Evolutionary conservation across 2,797 vertebrate species (phyloP).

Genomic region (Aulostomus chinensis): DNA sequence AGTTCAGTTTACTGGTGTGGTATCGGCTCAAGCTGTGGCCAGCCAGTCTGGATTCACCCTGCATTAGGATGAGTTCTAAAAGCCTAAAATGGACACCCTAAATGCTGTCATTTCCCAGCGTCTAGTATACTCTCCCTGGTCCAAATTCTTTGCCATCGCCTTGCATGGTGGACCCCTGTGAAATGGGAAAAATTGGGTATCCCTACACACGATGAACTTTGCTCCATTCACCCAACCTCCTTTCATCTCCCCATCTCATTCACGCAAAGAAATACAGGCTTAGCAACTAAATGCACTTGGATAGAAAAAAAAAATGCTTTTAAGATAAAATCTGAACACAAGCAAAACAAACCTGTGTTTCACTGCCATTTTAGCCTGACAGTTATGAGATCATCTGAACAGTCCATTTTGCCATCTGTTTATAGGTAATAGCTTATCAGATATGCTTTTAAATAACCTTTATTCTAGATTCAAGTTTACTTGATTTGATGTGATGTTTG

Average conservation of each 20-base stretch:
- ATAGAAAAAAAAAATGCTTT: conserved; percentile 61
- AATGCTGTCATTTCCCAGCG: conserved; percentile 65
- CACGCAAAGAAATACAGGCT: conserved; percentile 44
- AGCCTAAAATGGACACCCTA: conserved; percentile 61
- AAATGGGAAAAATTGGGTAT: conserved; percentile 65
- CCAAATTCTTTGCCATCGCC: conserved; percentile 38
- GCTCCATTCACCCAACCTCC: conserved; percentile 59
- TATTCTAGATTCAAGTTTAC: too few relatives aligned
- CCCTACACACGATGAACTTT: conserved; percentile 73
- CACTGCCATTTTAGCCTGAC: conserved; percentile 28
- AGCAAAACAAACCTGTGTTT: too few relatives aligned
- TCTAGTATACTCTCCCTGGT: conserved; percentile 37
- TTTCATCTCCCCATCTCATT: conserved; percentile 75
- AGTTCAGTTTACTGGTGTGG: too few relatives aligned
- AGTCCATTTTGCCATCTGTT: too few relatives aligned
- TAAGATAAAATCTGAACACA: conserved; percentile 51
- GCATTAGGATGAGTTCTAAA: conserved; percentile 51
- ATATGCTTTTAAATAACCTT: too few relatives aligned
- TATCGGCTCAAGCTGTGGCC: conserved; percentile 16
- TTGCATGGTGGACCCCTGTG: conserved; percentile 24
- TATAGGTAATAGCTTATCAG: too few relatives aligned
- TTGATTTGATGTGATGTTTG: too few relatives aligned
- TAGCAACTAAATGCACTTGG: conserved; percentile 68
- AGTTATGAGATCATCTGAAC: background rate
- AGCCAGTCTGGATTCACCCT: conserved; percentile 19